phyloP scores from a whole-genome alignment of 2,888 invertebrate species.

The Acanthopleura granulata region DNA sequence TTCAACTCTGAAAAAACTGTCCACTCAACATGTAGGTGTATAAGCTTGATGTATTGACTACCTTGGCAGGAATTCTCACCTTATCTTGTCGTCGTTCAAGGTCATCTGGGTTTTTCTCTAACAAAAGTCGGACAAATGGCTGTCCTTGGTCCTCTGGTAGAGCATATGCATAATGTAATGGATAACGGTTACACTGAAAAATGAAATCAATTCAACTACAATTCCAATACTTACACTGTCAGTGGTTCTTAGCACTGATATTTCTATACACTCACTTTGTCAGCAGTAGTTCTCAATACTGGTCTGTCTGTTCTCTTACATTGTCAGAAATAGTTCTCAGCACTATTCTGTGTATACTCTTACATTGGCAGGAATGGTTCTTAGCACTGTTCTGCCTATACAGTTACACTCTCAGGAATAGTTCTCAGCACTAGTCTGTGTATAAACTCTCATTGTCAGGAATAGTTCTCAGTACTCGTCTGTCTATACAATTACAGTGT shows the following conservation, averaged over 20 bases:
- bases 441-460: neutral
- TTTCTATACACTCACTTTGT: neutral
- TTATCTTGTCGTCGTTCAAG: conserved; percentile 53
- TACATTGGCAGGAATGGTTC: neutral
- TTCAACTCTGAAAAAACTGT: too few species aligned
- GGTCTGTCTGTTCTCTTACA: neutral
- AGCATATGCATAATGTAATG: conserved; percentile 61
- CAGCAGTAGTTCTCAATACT: neutral
- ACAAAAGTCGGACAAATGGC: conserved; percentile 39
- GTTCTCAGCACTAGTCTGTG: neutral
- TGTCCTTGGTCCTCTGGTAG: conserved; percentile 44
- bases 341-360: neutral
- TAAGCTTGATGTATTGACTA: too few species aligned
- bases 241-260: neutral
- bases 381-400: neutral
- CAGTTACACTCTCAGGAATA: neutral
- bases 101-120: conserved; percentile 47
- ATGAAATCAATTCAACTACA: conserved; percentile 2
- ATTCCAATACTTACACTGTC: too few species aligned
- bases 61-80: conserved; percentile 31
- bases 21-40: too few species aligned
- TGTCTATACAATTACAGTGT: conserved; percentile 48
- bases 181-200: conserved; percentile 58
- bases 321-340: neutral
- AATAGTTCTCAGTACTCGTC: neutral